Base-by-base conservation (phyloP, 2,113 vertebrate genomes). In the Serilophus lunatus region DNA sequence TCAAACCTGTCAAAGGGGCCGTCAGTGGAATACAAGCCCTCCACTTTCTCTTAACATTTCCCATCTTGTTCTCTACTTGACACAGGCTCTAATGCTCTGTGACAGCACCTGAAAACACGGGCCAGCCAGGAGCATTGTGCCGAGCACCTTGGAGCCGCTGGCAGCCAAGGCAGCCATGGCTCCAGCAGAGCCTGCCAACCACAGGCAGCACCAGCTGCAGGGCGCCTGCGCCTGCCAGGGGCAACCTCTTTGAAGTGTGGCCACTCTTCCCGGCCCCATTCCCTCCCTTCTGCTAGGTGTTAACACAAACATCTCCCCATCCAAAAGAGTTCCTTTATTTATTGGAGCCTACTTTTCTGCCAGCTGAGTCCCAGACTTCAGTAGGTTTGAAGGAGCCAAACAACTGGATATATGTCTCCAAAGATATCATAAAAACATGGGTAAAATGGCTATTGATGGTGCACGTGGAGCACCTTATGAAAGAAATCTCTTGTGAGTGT, bases 321-420 rank as follows among this genome's bases (percentile, higher is more conserved):
- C 85, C 89, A 96, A 86, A 70, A 68, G 61, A 36, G 44, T 75
- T 78, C 88, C 49, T 63, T 95, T 95, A 85, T 96, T 97, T 97
- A 91, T 79, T 66, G 71, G 91, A 82, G 84, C 35, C 50, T 90
- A 12, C 25, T 60, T 88, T 42, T 15, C 68, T 72, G 53, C 78
- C 95, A 90, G 86, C 49, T 31, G 76, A 75, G 74, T 42, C 71
- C 29, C 80, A 92, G 84, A 54, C 76, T 90, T 89, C 9, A 17
- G 82, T 88, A 61, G 90, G 77, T 95, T 91, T 95, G 56, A 79
- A 60, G 63, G 33, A 76, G 92, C 72, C 63, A 86, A 97, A 91
- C 75, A 97, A 92, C 64, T 91, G 71, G 45, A 19, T 74, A 35
- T 65, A 28, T 38, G 45, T 92, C 93, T 97, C 91, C 90, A 93